Base-by-base conservation (phyloP, 1,140 invertebrate species). In the Pachypeltis micranthus region DNA sequence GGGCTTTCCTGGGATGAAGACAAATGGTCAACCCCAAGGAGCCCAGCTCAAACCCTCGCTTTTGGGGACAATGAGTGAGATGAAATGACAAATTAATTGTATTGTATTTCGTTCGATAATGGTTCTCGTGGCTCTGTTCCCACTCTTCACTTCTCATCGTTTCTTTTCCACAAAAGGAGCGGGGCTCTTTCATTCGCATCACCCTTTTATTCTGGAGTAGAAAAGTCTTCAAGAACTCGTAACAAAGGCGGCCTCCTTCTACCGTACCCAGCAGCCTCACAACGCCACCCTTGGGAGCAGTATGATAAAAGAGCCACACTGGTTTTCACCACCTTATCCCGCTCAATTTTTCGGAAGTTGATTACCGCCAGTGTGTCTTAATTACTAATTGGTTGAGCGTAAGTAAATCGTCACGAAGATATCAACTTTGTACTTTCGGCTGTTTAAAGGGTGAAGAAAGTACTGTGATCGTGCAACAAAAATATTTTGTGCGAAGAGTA, bases 31-130 rank as follows among this genome's bases (percentile, higher is more conserved):
- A 54, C 14, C 31, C 31, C 31, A 54, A 54, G 47, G 47, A 14
- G 21, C 23, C 23, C 14, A n/a, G 4, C 47, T 54, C 47, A n/a
- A n/a, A n/a, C n/a, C n/a, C n/a, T n/a, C n/a, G n/a, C n/a, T n/a
- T n/a, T n/a, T n/a, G 14, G 47, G 7, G 47, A 54, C 31, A 39
- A 39, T 39, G 31, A 39, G 31, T 10, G 16, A 21, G 23, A 54
- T 4, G 23, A 54, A 54, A 54, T 54, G 47, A 54, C 47, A 54
- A 54, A 54, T 54, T 54, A 54, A 54, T 54, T 54, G 47, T 54
- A 54, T 54, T 54, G 47, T 54, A 54, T 54, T 54, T 54, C 47
- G 14, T 21, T 54, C 47, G 47, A 54, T 54, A 54, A 54, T 54
- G 47, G 47, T 54, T 39, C 34, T n/a, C 34, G 34, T 39, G 7